Evolutionary conservation across 2,797 vertebrate genomes (phyloP).

Genomic region (Enteromius mattozi): DNA sequence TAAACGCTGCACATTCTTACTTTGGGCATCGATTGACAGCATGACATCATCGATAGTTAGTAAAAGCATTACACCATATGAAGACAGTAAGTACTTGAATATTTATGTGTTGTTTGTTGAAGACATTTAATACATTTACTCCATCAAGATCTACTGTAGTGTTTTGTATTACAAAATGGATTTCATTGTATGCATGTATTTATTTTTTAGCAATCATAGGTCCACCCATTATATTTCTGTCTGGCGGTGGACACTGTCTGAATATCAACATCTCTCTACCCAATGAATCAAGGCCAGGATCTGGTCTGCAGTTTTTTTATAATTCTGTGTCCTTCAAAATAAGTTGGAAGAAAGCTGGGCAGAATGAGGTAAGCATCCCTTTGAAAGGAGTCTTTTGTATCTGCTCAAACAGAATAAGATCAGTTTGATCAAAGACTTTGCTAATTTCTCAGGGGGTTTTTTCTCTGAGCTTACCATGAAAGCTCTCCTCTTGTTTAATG

Average conservation of each 20-base stretch:
- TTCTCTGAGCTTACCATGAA: too few relatives aligned
- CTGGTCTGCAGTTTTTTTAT: neutral
- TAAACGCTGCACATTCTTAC: accelerated
- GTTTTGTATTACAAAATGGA: neutral
- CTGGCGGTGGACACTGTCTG: slow-evolving; percentile 67
- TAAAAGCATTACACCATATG: neutral
- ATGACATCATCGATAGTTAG: neutral
- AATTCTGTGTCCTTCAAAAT: accelerated
- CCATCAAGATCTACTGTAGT: neutral
- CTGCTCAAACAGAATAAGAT: neutral
- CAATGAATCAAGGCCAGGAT: accelerated
- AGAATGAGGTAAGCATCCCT: slow-evolving; percentile 46
- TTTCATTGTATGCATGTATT: neutral
- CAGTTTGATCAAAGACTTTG: neutral
- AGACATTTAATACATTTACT: neutral
- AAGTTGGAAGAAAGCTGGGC: slow-evolving; percentile 1
- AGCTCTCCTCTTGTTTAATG: neutral
- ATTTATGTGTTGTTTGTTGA: neutral
- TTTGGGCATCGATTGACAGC: slow-evolving; percentile 47
- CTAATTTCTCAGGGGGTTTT: neutral
- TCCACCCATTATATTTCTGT: slow-evolving; percentile 62
- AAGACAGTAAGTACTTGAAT: slow-evolving; percentile 36
- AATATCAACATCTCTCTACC: slow-evolving; percentile 65
- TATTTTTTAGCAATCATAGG: slow-evolving; percentile 66
- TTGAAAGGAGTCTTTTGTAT: neutral